Evolutionary conservation across 1,140 invertebrate species (phyloP), one percentile per base, ranked within the genome.

Genomic region (Mercenaria mercenaria): DNA sequence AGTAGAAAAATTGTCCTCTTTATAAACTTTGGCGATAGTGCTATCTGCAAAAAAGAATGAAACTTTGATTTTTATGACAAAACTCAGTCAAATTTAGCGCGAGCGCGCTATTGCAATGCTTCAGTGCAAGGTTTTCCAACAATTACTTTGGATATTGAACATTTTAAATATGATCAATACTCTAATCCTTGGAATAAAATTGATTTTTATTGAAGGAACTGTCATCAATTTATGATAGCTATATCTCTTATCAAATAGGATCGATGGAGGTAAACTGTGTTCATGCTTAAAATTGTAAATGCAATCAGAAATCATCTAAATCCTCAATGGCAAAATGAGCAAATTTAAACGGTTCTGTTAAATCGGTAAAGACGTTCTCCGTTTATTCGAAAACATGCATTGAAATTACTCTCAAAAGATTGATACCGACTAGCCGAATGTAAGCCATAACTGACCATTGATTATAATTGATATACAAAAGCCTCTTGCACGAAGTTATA

Each of bases 71-170:
- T n/a, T n/a, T n/a, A n/a, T n/a, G n/a, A n/a, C n/a, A n/a, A n/a
- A n/a, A n/a, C n/a, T n/a, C n/a, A n/a, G n/a, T n/a, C n/a, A n/a
- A n/a, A n/a, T n/a, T n/a, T n/a, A n/a, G n/a, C n/a, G n/a, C n/a
- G n/a, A n/a, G n/a, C n/a, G n/a, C n/a, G n/a, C n/a, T n/a, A n/a
- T n/a, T n/a, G n/a, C n/a, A n/a, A n/a, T n/a, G 39, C 47, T 72
- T 13, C 37, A 18, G 23, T 72, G 50, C 82, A 69, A 67, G 82
- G 39, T 67, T 88, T 88, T 88, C 85, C 76, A 88, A 88, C 56
- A 88, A 88, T 88, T 88, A 80, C 74, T 80, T 37, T 47, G 56
- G 50, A 88, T 80, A 88, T 88, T 80, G 72, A 67, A 50, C n/a
- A n/a, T n/a, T n/a, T n/a, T 52, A 47, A 59, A 80, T 47, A 88